A percentile compares a stretch with the other conserved stretches of the same genome.
Conservation (phyloP, 2,113 vertebrate species). For the Bubalus kerabau region DNA sequence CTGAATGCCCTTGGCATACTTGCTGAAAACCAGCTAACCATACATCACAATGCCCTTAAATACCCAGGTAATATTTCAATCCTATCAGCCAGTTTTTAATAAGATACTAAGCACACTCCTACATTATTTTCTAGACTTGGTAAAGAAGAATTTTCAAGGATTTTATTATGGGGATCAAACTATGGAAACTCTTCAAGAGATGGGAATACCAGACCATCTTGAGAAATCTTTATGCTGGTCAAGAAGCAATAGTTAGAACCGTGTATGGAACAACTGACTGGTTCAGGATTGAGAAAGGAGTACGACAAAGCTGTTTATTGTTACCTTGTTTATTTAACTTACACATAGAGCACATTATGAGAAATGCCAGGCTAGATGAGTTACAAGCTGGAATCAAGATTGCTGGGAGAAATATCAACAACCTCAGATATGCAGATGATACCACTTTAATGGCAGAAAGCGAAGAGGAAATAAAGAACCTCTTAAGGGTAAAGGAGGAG, state of each 20-base stretch:
- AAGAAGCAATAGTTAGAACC: not conserved
- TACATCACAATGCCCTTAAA: not conserved
- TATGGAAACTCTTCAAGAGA: not conserved
- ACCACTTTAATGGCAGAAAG: not conserved
- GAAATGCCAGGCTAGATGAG: not conserved
- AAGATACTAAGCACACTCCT: not conserved
- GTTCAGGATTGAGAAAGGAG: not conserved
- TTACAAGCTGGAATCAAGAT: not conserved
- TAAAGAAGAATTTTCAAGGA: not conserved
- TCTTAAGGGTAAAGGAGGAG: not conserved
- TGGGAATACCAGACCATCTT: not conserved
- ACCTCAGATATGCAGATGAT: not conserved
- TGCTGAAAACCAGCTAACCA: not conserved
- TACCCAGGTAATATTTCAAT: not conserved
- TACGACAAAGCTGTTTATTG: not conserved
- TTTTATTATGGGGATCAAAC: not conserved
- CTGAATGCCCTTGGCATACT: not conserved
- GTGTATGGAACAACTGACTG: not conserved
- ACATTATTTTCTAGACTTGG: constrained; percentile 22
- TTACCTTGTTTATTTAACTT: not conserved
- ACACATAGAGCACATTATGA: not conserved
- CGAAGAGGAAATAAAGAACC: not conserved
- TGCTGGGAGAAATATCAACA: not conserved
- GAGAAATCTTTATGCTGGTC: not conserved
- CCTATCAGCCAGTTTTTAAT: not conserved